Percentiles rank a stretch among this genome's conserved stretches.
Conservation (phyloP, 2,113 vertebrate genomes). For the Macrotus californicus region DNA sequence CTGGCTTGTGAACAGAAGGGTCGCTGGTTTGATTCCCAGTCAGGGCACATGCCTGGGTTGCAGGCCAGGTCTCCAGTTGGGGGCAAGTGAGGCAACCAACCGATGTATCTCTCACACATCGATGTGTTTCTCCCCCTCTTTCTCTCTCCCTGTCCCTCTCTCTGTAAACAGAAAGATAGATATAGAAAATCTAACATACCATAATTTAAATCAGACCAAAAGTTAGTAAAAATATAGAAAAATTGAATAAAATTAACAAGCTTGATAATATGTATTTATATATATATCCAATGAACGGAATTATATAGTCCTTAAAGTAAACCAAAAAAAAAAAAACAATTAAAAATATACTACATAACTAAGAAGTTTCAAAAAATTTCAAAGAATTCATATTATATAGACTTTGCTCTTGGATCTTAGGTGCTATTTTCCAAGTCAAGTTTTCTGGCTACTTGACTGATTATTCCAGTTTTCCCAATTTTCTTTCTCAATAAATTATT, state of each 20-base stretch:
- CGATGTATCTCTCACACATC: too few species aligned
- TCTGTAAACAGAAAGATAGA: too few species aligned
- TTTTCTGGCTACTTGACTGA: not conserved
- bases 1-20: too few species aligned
- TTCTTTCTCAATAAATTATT: constrained; percentile 29
- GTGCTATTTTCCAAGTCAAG: constrained; percentile 6
- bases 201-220: constrained; percentile 44
- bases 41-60: too few species aligned
- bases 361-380: constrained; percentile 6
- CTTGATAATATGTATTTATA: not conserved
- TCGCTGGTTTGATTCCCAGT: too few species aligned
- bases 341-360: not conserved
- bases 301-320: constrained; percentile 34
- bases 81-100: too few species aligned
- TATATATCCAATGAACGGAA: not conserved
- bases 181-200: not conserved
- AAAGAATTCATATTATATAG: not conserved
- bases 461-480: not conserved
- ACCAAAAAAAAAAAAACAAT: constrained; percentile 34
- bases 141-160: too few species aligned
- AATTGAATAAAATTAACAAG: constrained; percentile 23
- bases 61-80: too few species aligned
- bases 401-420: not conserved
- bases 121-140: too few species aligned
- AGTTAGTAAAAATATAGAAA: not conserved